These are phyloP conservation scores for Antheraea assamensis DNA, from an alignment of 2,888 invertebrate genomes.

Conservation along the genomic window DNA sequence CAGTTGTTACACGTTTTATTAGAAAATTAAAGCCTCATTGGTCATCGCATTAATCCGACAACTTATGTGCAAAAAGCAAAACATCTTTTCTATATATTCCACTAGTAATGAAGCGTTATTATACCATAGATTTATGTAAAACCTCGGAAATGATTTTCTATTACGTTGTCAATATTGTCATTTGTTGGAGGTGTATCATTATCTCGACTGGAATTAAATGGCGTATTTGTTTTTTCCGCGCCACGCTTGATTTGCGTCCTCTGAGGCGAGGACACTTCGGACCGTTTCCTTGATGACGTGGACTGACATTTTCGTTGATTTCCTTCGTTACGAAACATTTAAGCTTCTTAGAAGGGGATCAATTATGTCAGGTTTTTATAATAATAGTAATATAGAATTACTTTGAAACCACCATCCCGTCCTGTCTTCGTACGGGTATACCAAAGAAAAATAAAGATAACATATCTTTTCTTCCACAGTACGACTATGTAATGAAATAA, in stretches of 20 bases:
- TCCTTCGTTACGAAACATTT: conserved; percentile 33
- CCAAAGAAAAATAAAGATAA: no score
- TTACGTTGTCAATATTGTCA: conserved; percentile 5
- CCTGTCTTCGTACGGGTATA: no score
- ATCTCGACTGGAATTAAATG: conserved; percentile 14
- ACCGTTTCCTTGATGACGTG: conserved; percentile 57
- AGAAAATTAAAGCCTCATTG: background rate
- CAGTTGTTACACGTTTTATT: no score
- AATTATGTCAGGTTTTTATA: conserved; percentile 8
- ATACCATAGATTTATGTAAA: conserved; percentile 1
- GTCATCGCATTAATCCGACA: background rate
- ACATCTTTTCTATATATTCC: background rate
- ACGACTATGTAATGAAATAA: no score
- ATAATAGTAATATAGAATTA: no score
- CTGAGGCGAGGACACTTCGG: conserved; percentile 47
- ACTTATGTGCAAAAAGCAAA: background rate
- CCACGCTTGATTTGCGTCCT: conserved; percentile 60
- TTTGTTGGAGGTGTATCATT: background rate
- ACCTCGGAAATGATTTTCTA: conserved; percentile 11
- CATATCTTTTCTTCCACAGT: no score
- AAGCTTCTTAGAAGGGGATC: conserved; percentile 1
- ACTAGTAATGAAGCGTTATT: background rate
- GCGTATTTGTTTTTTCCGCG: conserved; percentile 41
- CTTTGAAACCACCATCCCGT: no score
- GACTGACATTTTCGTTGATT: conserved; percentile 39